These are phyloP conservation scores for Megaleporinus macrocephalus DNA, from an alignment of 2,113 vertebrate species.

Conservation along the genomic window DNA sequence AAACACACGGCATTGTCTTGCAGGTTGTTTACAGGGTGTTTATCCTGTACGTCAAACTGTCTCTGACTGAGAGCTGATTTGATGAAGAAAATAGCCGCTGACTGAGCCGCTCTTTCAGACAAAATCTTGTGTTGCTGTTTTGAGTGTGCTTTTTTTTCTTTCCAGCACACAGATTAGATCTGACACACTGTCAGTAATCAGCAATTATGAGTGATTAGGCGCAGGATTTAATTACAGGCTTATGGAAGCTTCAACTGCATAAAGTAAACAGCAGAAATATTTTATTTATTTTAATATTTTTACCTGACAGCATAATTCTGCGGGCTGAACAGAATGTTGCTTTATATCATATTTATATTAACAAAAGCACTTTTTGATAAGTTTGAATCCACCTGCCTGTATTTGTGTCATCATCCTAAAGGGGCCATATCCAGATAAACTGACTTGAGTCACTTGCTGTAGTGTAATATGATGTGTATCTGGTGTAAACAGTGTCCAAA, in stretches of 20 bases:
- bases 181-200: constrained; percentile 24
- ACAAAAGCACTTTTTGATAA: background rate
- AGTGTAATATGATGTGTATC: too few relatives aligned
- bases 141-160: background rate
- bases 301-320: background rate
- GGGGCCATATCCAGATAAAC: too few relatives aligned
- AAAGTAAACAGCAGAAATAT: constrained; percentile 19
- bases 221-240: constrained; percentile 21
- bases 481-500: too few relatives aligned
- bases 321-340: background rate
- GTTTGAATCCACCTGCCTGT: too few relatives aligned
- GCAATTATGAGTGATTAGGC: constrained; percentile 21
- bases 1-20: too few relatives aligned
- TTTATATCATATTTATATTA: background rate
- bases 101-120: background rate
- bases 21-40: constrained; percentile 62
- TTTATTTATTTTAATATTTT: too few relatives aligned
- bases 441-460: too few relatives aligned
- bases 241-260: background rate
- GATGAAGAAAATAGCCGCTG: background rate
- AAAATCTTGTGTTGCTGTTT: background rate
- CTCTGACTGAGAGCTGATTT: background rate
- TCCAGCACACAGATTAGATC: constrained; percentile 18
- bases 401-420: too few relatives aligned
- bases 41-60: background rate